These are phyloP conservation scores for Cladopsammia gracilis DNA, from an alignment of 64 coral and sea anemone genomes.

Conservation along the genomic window DNA sequence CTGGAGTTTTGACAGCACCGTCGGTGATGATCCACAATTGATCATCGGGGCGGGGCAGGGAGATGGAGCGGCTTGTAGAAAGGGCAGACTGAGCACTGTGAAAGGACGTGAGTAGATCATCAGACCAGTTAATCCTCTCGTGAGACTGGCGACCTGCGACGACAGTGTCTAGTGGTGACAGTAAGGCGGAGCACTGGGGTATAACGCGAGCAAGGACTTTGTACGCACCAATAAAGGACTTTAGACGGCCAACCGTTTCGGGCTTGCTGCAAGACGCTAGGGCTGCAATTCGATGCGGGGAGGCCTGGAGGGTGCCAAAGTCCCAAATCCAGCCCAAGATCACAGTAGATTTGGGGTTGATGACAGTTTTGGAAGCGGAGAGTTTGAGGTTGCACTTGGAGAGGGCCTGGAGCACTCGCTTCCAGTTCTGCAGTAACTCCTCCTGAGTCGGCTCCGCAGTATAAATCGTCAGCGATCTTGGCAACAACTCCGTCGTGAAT, in stretches of 20 bases:
- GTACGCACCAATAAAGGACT: background rate
- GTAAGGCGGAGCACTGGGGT: background rate
- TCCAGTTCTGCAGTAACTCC: too few relatives aligned
- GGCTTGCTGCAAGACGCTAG: background rate
- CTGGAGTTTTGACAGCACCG: conserved; percentile 28
- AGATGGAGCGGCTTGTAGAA: background rate
- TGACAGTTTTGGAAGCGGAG: too few relatives aligned
- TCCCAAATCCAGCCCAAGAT: too few relatives aligned
- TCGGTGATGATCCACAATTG: conserved; percentile 54
- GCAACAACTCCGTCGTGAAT: too few relatives aligned
- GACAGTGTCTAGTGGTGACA: conserved; percentile 11
- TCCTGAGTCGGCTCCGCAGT: too few relatives aligned
- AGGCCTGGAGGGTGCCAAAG: background rate
- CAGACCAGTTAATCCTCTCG: background rate
- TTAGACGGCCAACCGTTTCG: conserved; percentile 6
- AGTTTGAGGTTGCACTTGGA: too few relatives aligned
- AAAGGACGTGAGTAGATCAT: background rate
- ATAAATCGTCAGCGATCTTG: too few relatives aligned
- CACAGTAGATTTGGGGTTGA: too few relatives aligned
- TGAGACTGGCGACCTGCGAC: conserved; percentile 17
- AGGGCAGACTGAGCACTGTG: background rate
- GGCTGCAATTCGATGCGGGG: background rate
- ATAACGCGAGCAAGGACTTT: background rate
- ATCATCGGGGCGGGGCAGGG: conserved; percentile 16
- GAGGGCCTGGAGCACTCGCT: too few relatives aligned